Conservation (phyloP, 1,140 invertebrate genomes). For the Bombus impatiens region DNA sequence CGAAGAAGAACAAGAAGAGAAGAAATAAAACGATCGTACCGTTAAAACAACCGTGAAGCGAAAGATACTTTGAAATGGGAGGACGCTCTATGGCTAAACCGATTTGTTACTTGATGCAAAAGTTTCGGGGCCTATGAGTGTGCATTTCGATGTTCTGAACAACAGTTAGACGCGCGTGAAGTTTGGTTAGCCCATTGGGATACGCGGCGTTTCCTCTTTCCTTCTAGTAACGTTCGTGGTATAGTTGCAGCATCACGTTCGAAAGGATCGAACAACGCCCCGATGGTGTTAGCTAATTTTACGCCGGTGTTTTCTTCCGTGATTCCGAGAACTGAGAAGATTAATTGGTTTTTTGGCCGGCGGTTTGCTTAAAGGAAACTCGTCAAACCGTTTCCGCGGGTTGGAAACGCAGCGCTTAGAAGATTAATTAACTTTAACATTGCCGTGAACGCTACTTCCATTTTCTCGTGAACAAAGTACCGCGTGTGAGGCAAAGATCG, state of each 20-base stretch:
- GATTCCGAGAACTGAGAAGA: constrained; percentile 15
- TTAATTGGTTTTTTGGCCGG: constrained; percentile 28
- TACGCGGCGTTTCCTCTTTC: neutral
- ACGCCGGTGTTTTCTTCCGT: constrained; percentile 24
- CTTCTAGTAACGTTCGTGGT: neutral
- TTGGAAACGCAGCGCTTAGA: neutral
- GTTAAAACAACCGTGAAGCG: constrained; percentile 13
- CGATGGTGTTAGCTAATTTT: constrained; percentile 35
- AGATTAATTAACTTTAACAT: constrained; percentile 20
- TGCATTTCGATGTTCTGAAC: constrained; percentile 21
- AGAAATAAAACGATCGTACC: neutral
- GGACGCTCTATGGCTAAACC: neutral
- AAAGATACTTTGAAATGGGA: neutral
- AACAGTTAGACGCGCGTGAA: constrained; percentile 28
- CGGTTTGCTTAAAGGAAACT: constrained; percentile 18
- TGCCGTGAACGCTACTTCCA: neutral
- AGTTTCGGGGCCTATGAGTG: constrained; percentile 13
- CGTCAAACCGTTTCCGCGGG: constrained; percentile 25
- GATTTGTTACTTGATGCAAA: constrained; percentile 16
- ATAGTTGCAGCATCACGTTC: constrained; percentile 30
- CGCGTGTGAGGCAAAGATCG: neutral
- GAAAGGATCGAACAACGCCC: constrained; percentile 18
- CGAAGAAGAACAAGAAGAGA: neutral
- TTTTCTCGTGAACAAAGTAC: neutral
- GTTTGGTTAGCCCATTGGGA: constrained; percentile 14